Base-by-base conservation (phyloP, 2,113 vertebrate genomes). In the Daphoenositta chrysoptera region DNA sequence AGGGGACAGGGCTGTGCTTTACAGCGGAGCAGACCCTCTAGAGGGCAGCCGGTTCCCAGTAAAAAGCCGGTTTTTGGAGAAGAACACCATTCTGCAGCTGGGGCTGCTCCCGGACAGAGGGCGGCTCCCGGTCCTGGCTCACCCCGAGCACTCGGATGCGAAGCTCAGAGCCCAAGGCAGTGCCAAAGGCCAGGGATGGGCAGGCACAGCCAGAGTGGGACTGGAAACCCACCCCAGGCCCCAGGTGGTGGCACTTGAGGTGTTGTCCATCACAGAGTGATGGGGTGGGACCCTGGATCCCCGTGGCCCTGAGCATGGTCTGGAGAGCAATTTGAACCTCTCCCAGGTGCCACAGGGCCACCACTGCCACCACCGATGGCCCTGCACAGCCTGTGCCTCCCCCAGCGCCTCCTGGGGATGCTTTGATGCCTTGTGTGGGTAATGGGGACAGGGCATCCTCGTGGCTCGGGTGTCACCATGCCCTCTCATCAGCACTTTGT, bases 101-200 rank as follows among this genome's bases (percentile, higher is more conserved):
- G 2, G 48, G 35, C 14, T 19, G 5, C 5, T 69, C 63, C 33
- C 2, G 15, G 26, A 5, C 23, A 26, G 65, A 33, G 0, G 28
- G 65, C 35, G 0, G 28, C 20, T 21, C 45, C 26, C 5, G 5
- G 21, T 22, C 51, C 17, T 22, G 17, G 13, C 63, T 47, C 23
- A 6, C 6, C 15, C 24, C 0, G 1, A 50, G 53, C 1, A 3
- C 15, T 13, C 1, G 1, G 39, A 10, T 6, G 23, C 4, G 7
- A 39, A 66, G 81, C 35, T 75, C 30, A 6, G 82, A 69, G 63
- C 18, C 54, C 27, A 3, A 19, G 15, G 31, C 35, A 40, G 28
- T 1, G 51, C 28, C 64, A 35, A 3, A 35, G 22, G 40, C 20
- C 65, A 27, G n/a, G n/a, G 12, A 63, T 13, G 42, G 47, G 21